Conservation (phyloP, 2,888 invertebrate species). For the Drosophila mimetica region DNA sequence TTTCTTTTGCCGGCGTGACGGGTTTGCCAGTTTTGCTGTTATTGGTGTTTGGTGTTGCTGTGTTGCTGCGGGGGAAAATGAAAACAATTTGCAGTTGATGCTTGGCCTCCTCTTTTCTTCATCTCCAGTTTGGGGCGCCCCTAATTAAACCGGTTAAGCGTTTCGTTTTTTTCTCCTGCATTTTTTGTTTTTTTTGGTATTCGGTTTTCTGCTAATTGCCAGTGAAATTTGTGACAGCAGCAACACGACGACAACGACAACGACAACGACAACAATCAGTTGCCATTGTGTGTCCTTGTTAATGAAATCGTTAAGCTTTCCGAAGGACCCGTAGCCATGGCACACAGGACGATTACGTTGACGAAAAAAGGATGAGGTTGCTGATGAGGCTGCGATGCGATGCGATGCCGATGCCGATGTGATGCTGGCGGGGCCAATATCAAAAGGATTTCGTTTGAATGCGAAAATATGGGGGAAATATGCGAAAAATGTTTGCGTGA, state of each 20-base stretch:
- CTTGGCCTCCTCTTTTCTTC: conserved; percentile 12
- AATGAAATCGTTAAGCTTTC: conserved; percentile 35
- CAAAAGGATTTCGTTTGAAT: conserved; percentile 40
- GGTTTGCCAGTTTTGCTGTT: conserved; percentile 13
- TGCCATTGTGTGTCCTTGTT: conserved; percentile 40
- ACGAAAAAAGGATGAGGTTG: conserved; percentile 4
- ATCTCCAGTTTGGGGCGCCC: conserved; percentile 28
- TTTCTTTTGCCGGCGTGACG: conserved; percentile 39
- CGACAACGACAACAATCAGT: conserved; percentile 39
- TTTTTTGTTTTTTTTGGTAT: conserved; percentile 10
- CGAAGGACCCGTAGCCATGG: conserved; percentile 15
- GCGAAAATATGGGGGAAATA: conserved; percentile 29
- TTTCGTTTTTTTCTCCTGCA: neutral
- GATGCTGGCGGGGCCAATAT: conserved; percentile 30
- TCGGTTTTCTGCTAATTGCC: conserved; percentile 36
- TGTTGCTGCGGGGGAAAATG: conserved; percentile 14
- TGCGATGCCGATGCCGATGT: neutral
- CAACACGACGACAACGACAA: conserved; percentile 17
- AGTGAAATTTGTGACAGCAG: conserved; percentile 45
- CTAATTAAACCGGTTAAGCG: conserved; percentile 50
- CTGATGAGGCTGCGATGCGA: conserved; percentile 7
- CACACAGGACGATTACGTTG: conserved; percentile 21
- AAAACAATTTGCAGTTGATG: conserved; percentile 32
- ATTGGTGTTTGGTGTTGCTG: neutral
- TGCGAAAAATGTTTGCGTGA: conserved; percentile 30